Percentiles rank a stretch among this genome's conserved stretches.
These are phyloP conservation scores for Diachasma alloeum DNA, from an alignment of 1,140 invertebrate species.

Conservation along the genomic window DNA sequence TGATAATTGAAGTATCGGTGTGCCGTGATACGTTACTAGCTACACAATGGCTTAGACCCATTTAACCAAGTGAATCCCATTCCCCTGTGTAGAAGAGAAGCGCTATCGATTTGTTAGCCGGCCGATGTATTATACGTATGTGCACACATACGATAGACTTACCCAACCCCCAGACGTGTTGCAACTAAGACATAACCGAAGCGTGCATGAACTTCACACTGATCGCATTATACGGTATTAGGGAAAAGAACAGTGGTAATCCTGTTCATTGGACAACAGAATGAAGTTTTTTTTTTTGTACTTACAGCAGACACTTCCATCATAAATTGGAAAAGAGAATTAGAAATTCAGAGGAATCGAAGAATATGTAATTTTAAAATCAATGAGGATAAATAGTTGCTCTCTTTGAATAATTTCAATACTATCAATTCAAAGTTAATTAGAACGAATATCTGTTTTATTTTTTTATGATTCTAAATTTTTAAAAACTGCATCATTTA, in stretches of 20 bases:
- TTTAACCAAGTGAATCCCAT: constrained; percentile 18
- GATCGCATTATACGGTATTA: constrained; percentile 63
- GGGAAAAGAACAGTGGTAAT: constrained; percentile 50
- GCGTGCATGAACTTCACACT: constrained; percentile 42
- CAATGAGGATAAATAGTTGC: too few species aligned
- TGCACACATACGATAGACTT: background rate
- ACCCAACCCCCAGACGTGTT: background rate
- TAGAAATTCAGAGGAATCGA: too few species aligned
- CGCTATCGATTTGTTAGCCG: constrained; percentile 20
- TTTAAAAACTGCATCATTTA: too few species aligned
- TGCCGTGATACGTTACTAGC: background rate
- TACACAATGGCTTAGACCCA: constrained; percentile 12
- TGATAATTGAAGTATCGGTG: constrained; percentile 20
- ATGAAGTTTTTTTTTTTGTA: background rate
- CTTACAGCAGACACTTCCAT: background rate
- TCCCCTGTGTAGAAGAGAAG: background rate
- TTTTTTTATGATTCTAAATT: too few species aligned
- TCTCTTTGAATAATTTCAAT: too few species aligned
- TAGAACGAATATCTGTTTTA: too few species aligned
- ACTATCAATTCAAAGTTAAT: too few species aligned
- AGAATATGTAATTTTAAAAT: too few species aligned
- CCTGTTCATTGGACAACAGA: constrained; percentile 36
- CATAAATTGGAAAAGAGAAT: background rate
- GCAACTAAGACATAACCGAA: background rate
- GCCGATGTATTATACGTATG: background rate